A percentile compares a stretch with the other conserved stretches of the same genome.
Evolutionary conservation across 2,888 invertebrate genomes (phyloP).

Genomic region (Polia nebulosa): DNA sequence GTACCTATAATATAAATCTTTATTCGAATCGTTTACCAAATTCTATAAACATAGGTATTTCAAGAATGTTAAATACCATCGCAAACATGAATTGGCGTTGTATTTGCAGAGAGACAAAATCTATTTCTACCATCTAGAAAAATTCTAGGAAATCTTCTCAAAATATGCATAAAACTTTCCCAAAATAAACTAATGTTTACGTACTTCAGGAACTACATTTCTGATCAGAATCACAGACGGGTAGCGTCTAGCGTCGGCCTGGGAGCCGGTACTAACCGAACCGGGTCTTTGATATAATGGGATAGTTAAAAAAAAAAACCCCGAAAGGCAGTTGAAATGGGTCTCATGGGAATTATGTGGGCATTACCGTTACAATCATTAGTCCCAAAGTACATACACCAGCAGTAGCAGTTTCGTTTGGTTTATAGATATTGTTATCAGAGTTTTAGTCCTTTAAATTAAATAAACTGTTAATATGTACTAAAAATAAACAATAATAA

Average conservation of each 20-base stretch:
- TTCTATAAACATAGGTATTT: constrained; percentile 2
- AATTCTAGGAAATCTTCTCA: not conserved
- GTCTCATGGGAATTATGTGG: not conserved
- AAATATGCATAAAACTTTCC: too few species aligned
- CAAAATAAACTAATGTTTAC: not conserved
- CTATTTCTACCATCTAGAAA: not conserved
- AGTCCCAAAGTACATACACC: not conserved
- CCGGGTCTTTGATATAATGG: too few species aligned
- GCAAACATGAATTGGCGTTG: not conserved
- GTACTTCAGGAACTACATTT: not conserved
- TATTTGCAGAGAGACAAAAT: not conserved
- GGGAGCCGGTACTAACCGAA: too few species aligned
- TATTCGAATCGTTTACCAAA: not conserved
- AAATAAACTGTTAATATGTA: not conserved
- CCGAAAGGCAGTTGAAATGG: not conserved
- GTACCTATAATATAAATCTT: too few species aligned
- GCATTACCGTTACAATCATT: not conserved
- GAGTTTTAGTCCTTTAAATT: not conserved
- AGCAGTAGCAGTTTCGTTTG: not conserved
- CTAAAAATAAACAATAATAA: not conserved
- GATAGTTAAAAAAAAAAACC: too few species aligned
- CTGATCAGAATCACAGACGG: not conserved
- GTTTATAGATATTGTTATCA: not conserved
- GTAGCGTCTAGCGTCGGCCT: too few species aligned
- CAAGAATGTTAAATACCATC: not conserved